Evolutionary conservation across 2,113 vertebrate genomes (phyloP), one percentile per base, ranked within the genome.

Genomic region (Sapayoa aenigma): DNA sequence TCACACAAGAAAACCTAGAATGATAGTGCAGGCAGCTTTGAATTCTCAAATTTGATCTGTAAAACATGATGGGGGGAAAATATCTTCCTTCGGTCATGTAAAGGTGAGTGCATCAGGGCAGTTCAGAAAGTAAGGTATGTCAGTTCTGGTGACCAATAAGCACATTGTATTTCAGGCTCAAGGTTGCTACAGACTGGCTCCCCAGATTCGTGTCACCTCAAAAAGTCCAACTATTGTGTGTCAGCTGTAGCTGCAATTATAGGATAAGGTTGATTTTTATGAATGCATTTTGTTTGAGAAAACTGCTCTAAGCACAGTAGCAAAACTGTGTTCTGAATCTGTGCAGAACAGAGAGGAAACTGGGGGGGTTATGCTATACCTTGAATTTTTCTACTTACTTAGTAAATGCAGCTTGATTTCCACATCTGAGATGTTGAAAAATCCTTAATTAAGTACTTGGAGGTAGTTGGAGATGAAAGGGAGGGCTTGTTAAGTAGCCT

Each of bases 41-140:
- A 87, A 74, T 83, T 68, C 82, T 87, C 46, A 44, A 4, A 62
- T 87, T 62, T 50, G 17, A 63, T 68, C n/a, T 66, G 46, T 50
- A 49, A 66, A 65, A 58, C 3, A 0, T 5, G 9, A 3, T 47
- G 6, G 3, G 6, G 9, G 8, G 3, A 19, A 2, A 11, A 5
- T 62, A 14, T 30, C 27, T 58, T 78, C 49, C 22, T 67, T 91
- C 22, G 28, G 52, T 63, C 23, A 41, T 50, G 1, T 33, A 22
- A 55, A 41, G 35, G 10, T 75, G 44, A 74, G 23, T 73, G 9
- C 37, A 41, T 85, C 21, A 22, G 24, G 69, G 24, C 11, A 18
- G 17, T 42, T 83, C 24, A 77, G 50, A 87, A 72, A 82, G 44
- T 39, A 56, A 65, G 20, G 6, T 53, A 6, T 6, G 69, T 9